These are phyloP conservation scores for Mixornis gularis DNA, from an alignment of 2,113 vertebrate genomes.

Conservation along the genomic window DNA sequence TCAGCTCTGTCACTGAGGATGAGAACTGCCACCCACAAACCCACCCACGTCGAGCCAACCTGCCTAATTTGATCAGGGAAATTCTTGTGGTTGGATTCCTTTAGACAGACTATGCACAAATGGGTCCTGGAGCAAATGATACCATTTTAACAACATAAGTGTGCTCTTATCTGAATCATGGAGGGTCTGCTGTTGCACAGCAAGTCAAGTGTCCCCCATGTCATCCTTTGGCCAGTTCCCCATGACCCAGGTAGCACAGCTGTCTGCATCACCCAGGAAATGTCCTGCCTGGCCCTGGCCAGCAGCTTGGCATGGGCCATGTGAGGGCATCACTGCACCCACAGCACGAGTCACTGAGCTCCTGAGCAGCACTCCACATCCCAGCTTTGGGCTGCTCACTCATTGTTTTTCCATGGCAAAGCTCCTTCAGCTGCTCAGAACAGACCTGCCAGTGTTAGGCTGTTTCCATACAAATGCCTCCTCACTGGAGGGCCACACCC, in stretches of 20 bases:
- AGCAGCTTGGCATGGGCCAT: background rate
- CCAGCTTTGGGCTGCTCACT: background rate
- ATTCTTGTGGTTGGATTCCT: background rate
- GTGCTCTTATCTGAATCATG: background rate
- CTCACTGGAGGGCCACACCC: accelerated
- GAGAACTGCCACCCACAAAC: background rate
- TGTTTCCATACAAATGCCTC: background rate
- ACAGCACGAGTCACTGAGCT: background rate
- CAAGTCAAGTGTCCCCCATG: background rate
- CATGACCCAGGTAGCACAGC: background rate
- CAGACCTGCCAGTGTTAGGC: background rate
- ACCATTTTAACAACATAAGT: background rate
- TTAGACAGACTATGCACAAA: background rate
- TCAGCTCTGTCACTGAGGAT: background rate
- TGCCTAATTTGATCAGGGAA: background rate
- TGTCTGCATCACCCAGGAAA: background rate
- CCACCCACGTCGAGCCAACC: background rate
- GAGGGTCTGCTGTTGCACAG: background rate
- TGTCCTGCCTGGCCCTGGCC: background rate
- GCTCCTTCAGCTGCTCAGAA: background rate
- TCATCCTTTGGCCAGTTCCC: background rate
- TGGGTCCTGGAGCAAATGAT: background rate
- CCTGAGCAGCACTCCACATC: background rate
- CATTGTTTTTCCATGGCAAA: background rate
- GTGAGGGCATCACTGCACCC: background rate